Percentiles rank a stretch among this genome's conserved stretches.
Conservation (phyloP, 2,113 vertebrate species). For the Crotalus tigris region DNA sequence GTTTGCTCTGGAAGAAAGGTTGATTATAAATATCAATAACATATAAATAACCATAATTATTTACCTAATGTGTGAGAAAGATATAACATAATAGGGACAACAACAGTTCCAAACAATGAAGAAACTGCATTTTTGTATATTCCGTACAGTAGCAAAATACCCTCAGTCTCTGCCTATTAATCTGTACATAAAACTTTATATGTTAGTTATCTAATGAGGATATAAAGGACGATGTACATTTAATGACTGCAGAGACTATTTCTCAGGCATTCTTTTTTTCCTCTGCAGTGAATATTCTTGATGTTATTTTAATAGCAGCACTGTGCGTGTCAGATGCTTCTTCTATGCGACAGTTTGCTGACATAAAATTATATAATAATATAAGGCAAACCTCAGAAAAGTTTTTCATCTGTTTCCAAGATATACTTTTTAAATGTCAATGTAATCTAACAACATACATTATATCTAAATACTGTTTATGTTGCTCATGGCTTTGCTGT, state of each 20-base stretch:
- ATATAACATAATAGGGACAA: constrained; percentile 1
- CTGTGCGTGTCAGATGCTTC: constrained; percentile 37
- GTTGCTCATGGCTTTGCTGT: constrained; percentile 31
- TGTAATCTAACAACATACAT: constrained; percentile 50
- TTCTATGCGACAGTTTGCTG: constrained; percentile 54
- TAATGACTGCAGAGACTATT: constrained; percentile 35
- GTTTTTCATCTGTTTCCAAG: constrained; percentile 52
- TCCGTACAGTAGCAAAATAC: not conserved
- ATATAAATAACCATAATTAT: not conserved
- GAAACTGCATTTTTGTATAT: constrained; percentile 8
- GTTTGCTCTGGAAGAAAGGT: not conserved
- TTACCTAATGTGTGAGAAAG: not conserved
- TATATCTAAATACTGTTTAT: constrained; percentile 58
- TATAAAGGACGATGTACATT: constrained; percentile 38
- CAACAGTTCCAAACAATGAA: constrained; percentile 7
- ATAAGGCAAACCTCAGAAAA: constrained; percentile 45
- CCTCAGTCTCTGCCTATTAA: not conserved
- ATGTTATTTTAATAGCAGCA: constrained; percentile 53
- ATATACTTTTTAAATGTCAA: constrained; percentile 47
- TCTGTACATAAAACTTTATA: constrained; percentile 20
- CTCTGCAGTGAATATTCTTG: constrained; percentile 35
- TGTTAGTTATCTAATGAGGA: constrained; percentile 38
- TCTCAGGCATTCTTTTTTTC: constrained; percentile 50
- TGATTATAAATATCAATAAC: not conserved
- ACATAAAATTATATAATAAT: constrained; percentile 48